These are phyloP conservation scores for Asbolus verrucosus DNA, from an alignment of 1,140 invertebrate genomes.

Conservation along the genomic window DNA sequence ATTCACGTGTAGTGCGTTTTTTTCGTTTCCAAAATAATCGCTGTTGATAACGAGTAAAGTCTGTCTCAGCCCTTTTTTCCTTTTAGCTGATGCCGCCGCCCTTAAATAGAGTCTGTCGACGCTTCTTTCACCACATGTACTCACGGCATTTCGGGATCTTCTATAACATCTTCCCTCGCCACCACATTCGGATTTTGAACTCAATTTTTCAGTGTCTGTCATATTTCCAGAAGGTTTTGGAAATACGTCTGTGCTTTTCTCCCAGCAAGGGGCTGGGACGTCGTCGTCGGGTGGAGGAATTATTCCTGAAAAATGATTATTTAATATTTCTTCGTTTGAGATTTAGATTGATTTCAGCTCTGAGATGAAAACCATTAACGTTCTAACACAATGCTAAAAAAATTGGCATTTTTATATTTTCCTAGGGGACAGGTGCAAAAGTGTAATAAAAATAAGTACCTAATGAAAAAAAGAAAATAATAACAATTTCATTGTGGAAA, in stretches of 20 bases:
- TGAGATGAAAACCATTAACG: too few species aligned
- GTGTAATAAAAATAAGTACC: too few species aligned
- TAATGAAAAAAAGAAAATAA: too few species aligned
- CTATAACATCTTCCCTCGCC: slow-evolving; percentile 57
- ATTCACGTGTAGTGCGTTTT: slow-evolving; percentile 72
- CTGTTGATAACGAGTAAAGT: slow-evolving; percentile 76
- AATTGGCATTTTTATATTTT: too few species aligned
- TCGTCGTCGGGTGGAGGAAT: slow-evolving; percentile 59
- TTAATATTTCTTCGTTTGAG: slow-evolving; percentile 3
- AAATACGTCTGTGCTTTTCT: slow-evolving; percentile 82
- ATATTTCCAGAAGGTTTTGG: slow-evolving; percentile 79
- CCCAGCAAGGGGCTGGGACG: slow-evolving; percentile 72
- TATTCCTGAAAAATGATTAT: slow-evolving; percentile 60
- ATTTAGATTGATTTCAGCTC: neutral
- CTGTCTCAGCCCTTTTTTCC: slow-evolving; percentile 67
- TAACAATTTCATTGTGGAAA: too few species aligned
- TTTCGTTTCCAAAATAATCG: slow-evolving; percentile 71
- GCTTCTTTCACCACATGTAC: slow-evolving; percentile 72
- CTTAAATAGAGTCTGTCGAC: slow-evolving; percentile 78
- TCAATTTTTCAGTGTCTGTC: slow-evolving; percentile 77
- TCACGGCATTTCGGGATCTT: slow-evolving; percentile 66
- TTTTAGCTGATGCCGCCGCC: slow-evolving; percentile 67
- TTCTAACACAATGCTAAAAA: too few species aligned
- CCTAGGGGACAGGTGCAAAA: too few species aligned
- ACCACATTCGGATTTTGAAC: slow-evolving; percentile 67